Base-by-base conservation (phyloP, 1,140 invertebrate genomes). In the Drosophila lini region DNA sequence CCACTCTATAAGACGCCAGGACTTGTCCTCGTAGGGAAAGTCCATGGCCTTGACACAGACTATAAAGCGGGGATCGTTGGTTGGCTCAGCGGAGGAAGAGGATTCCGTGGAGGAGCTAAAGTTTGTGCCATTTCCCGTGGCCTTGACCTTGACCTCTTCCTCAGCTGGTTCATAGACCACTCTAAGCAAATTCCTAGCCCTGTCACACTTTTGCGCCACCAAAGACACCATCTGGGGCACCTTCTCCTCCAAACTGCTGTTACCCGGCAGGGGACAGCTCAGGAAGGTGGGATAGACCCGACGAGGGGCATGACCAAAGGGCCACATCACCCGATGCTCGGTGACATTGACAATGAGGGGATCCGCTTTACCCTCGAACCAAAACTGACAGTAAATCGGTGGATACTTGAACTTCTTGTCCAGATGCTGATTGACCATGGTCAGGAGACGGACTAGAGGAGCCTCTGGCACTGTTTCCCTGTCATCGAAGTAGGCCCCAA, bases 21-120 rank as follows among this genome's bases (percentile, higher is more conserved):
- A 97, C 1, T 98, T 92, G 90, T 99, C 98, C 79, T 97, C 96
- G 88, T 98, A 96, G 0, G 97, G 94, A 76, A 98, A 98, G 91
- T 98, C 97, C 25, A 99, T 93, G 0, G 94, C 97, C 93, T 98
- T 99, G 5, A 99, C 97, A 92, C 98, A 99, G 1, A 99, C 97
- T 11, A 97, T 97, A 91, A 99, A 98, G 1, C 96, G 95, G 61
- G 96, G 95, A 1, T 62, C 40, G 3, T 7, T 25, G 13, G 13
- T 2, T 6, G 19, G n/a, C 1, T 10, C 1, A 1, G 5, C 5
- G 10, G 31, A 31, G 25, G 10, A 36, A 7, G 31, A 22, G 25
- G 10, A 36, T 44, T 32, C 16, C 0, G 15, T 53, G 32, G 36
- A 15, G 25, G 25, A 28, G 25, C 25, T 28, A 0, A 5, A 5